phyloP scores from a whole-genome alignment of 2,797 vertebrate species.

The Okamejei kenojei region DNA sequence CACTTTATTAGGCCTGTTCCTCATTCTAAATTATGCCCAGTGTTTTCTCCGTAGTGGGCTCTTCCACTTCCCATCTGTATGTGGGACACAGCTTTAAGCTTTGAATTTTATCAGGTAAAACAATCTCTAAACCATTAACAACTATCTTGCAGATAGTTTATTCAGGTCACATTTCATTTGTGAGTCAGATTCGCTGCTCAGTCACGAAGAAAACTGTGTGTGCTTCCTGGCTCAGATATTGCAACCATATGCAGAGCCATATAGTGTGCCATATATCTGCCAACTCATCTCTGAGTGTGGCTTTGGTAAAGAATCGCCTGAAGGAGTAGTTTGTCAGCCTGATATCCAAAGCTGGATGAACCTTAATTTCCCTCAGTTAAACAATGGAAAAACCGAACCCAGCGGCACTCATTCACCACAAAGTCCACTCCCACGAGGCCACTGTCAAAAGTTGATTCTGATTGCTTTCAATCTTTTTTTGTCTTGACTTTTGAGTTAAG shows the following conservation, averaged over 20 bases:
- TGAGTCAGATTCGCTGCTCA: background rate
- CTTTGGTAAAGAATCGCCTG: background rate
- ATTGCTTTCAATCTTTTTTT: background rate
- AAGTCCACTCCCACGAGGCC: background rate
- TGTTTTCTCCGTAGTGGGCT: background rate
- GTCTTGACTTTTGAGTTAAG: background rate
- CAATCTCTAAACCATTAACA: background rate
- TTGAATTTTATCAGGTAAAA: background rate
- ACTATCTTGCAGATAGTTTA: background rate
- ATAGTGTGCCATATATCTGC: background rate
- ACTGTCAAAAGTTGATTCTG: background rate
- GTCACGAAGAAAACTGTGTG: background rate
- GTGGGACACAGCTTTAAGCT: background rate
- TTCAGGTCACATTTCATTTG: background rate
- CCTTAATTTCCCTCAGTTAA: background rate
- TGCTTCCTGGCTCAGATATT: background rate
- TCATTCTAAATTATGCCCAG: background rate
- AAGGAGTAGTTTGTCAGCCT: background rate
- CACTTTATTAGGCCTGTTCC: background rate
- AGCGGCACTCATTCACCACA: too few species aligned
- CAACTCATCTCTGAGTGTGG: background rate
- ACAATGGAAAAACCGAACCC: background rate
- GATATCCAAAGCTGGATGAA: background rate
- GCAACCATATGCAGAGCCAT: too few species aligned
- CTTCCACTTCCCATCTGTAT: background rate